Evolutionary conservation across 2,888 invertebrate genomes (phyloP).

Genomic region (Endotricha flammealis): DNA sequence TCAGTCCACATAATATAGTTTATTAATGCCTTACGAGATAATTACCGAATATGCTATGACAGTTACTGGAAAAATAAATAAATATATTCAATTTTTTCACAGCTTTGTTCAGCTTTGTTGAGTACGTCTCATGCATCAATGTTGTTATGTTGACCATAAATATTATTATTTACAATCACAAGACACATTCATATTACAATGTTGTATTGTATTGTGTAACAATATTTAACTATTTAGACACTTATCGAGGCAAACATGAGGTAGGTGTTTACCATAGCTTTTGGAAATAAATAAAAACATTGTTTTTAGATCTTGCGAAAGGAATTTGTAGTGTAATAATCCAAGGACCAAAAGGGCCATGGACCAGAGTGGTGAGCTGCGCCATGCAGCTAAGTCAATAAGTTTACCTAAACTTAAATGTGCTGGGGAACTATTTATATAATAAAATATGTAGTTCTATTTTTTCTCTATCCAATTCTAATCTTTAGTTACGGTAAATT

Average conservation of each 20-base stretch:
- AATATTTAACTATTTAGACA: neutral
- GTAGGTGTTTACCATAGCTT: slow-evolving; percentile 8
- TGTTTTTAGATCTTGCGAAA: no score
- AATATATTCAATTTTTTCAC: slow-evolving; percentile 44
- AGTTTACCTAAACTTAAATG: no score
- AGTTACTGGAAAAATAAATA: slow-evolving; percentile 68
- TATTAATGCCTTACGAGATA: slow-evolving; percentile 44
- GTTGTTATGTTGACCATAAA: slow-evolving; percentile 13
- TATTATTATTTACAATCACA: slow-evolving; percentile 17
- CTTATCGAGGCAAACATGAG: slow-evolving; percentile 6
- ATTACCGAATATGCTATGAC: slow-evolving; percentile 50
- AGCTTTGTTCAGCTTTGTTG: slow-evolving; percentile 51
- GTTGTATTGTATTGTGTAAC: slow-evolving; percentile 3
- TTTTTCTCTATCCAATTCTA: no score
- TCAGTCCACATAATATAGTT: slow-evolving; percentile 53
- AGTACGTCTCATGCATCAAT: slow-evolving; percentile 24
- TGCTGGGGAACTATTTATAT: no score
- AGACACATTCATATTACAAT: slow-evolving; percentile 17
- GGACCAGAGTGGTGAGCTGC: no score
- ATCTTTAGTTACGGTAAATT: no score
- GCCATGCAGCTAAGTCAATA: no score
- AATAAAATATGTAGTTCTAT: no score
- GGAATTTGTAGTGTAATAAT: no score
- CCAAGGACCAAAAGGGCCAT: no score
- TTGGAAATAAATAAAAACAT: slow-evolving; percentile 2